Evolutionary conservation across 2,888 invertebrate genomes (phyloP), one percentile per base, ranked within the genome.

Genomic region (Xanthia icteritia): DNA sequence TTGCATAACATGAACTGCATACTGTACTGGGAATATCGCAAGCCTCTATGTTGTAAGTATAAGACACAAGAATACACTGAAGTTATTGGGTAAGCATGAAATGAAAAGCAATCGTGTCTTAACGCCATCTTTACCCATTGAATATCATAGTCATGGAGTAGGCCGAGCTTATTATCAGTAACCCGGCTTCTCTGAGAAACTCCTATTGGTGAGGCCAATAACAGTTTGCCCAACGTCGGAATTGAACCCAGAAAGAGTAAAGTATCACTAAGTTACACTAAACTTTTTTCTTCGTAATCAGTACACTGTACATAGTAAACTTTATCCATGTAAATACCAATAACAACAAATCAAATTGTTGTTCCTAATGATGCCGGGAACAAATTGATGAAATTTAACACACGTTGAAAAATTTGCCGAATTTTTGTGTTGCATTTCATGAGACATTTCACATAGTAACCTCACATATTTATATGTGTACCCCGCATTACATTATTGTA

Each of bases 1-100:
- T 83, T 83, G 77, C 86, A 82, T 82, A 82, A 77, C 73, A 61
- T 67, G 31, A 85, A 73, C 60, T 64, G 82, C 67, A 85, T 68
- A 51, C 48, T 70, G 31, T 51, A 42, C 39, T 45, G 36, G 1
- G 20, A 67, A 80, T 61, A 39, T 48, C 60, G 23, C 51, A 56
- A 48, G 27, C 36, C 8, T 74, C 8, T 36, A 54, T 27, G 31
- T 51, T 23, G 42, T 45, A 17, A 20, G 6, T 54, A 31, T 23
- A 36, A 13, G 27, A 48, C 31, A 48, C 20, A 17, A 17, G 13
- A 31, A 61, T 51, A 67, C n/a, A 60, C 23, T 78, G 8, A 9
- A 39, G 3, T 6, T 54, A 45, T 45, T 45, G 15, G 45, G 15
- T 45, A 56, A 63, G 27, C 20, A 31, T 42, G 20, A n/a, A n/a